phyloP scores from a whole-genome alignment of 2,113 vertebrate genomes.

The Coracopsis vasa region DNA sequence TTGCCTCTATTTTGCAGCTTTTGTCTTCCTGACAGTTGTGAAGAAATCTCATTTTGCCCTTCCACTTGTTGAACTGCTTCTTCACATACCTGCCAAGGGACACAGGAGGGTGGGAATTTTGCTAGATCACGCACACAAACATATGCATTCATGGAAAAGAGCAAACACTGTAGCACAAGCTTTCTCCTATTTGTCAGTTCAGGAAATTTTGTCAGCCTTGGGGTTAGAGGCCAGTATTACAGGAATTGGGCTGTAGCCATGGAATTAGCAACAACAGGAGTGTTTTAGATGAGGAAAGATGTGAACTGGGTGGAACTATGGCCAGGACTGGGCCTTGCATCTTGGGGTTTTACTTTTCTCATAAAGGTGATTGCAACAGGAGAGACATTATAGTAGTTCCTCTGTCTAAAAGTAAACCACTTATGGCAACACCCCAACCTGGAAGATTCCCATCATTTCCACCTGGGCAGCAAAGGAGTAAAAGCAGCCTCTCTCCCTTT shows the following conservation, averaged over 20 bases:
- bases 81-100: conserved; percentile 76
- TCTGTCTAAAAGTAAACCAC: background rate
- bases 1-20: conserved; percentile 76
- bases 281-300: background rate
- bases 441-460: background rate
- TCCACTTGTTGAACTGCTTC: conserved; percentile 74
- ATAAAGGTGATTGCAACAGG: background rate
- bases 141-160: background rate
- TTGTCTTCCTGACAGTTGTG: conserved; percentile 75
- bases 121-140: background rate
- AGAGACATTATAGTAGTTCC: background rate
- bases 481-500: background rate
- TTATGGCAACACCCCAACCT: background rate
- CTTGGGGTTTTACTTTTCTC: background rate
- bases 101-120: background rate
- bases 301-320: background rate
- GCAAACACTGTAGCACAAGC: background rate
- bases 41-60: conserved; percentile 74
- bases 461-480: background rate
- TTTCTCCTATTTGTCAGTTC: background rate
- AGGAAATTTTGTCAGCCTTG: background rate
- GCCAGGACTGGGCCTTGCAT: background rate
- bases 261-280: background rate
- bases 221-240: background rate
- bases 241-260: background rate